These are phyloP conservation scores for Arctocebus calabarensis DNA, from an alignment of 2,797 vertebrate genomes.

Conservation along the genomic window DNA sequence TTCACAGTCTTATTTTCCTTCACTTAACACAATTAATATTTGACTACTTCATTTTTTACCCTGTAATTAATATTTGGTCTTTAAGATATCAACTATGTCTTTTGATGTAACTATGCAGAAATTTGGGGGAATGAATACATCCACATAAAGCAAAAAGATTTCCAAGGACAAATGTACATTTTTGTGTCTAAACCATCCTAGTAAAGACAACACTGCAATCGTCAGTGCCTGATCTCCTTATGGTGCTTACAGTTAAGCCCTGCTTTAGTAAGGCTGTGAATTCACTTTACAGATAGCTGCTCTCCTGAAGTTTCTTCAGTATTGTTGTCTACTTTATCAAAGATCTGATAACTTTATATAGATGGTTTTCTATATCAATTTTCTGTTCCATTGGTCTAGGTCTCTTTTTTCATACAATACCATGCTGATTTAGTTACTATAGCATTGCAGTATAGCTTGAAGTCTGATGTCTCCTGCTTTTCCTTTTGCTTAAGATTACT, in stretches of 20 bases:
- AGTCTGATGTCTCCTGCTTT: too few species aligned
- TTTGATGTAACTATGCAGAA: neutral
- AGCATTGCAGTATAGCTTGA: too few species aligned
- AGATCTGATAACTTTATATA: too few species aligned
- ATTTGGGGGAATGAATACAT: neutral
- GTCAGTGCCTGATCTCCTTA: neutral
- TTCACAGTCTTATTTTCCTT: conserved; percentile 22
- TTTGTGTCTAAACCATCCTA: neutral
- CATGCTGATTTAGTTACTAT: too few species aligned
- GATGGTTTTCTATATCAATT: too few species aligned
- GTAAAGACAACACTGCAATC: neutral
- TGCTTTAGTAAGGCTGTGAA: neutral
- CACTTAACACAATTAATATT: neutral
- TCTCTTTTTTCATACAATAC: too few species aligned
- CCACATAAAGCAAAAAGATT: neutral
- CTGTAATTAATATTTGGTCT: neutral
- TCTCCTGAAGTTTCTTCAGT: neutral
- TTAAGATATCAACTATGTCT: neutral
- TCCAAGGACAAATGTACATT: neutral
- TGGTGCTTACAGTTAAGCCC: neutral
- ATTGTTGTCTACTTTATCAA: too few species aligned
- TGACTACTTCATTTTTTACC: neutral
- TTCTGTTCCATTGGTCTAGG: too few species aligned
- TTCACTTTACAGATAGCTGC: conserved; percentile 31
- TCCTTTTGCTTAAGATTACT: too few species aligned